phyloP scores from a whole-genome alignment of 2,113 vertebrate genomes.

The Petrocephalus zakoni region DNA sequence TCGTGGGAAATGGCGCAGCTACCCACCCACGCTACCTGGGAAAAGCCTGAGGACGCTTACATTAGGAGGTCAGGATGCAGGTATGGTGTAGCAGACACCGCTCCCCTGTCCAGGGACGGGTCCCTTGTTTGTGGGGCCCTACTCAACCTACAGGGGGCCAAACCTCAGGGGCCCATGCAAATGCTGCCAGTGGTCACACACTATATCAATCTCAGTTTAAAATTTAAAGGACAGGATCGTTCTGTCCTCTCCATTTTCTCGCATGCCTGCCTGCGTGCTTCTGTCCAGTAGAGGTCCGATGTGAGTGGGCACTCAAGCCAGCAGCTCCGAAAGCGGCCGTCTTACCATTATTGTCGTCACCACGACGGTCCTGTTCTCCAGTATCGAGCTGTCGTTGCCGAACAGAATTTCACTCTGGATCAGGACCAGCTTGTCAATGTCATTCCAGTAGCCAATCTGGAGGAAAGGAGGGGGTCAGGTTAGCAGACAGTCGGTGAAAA shows the following conservation, averaged over 20 bases:
- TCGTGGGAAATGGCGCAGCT: background rate
- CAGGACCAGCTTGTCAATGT: conserved; percentile 92
- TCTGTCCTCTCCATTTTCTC: background rate
- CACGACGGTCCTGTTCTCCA: conserved; percentile 91
- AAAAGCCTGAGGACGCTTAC: background rate
- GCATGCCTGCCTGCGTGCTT: background rate
- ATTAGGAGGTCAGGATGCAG: background rate
- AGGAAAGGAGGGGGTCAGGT: conserved; percentile 28
- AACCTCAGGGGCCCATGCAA: background rate
- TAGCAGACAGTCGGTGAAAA: background rate
- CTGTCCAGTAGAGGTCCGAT: background rate
- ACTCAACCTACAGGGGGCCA: background rate
- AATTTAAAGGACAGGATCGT: background rate
- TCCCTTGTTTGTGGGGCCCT: background rate
- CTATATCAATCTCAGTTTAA: background rate
- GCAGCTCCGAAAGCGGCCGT: conserved; percentile 25
- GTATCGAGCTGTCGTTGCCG: conserved; percentile 81
- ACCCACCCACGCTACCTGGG: background rate
- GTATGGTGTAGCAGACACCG: background rate
- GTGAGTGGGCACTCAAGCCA: background rate
- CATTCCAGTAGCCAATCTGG: conserved; percentile 96
- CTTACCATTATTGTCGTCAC: conserved; percentile 98
- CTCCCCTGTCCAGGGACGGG: background rate
- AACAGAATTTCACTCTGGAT: conserved; percentile 84
- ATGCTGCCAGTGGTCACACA: background rate